Evolutionary conservation across 1,140 invertebrate genomes (phyloP).

Genomic region (Daktulosphaira vitifoliae): DNA sequence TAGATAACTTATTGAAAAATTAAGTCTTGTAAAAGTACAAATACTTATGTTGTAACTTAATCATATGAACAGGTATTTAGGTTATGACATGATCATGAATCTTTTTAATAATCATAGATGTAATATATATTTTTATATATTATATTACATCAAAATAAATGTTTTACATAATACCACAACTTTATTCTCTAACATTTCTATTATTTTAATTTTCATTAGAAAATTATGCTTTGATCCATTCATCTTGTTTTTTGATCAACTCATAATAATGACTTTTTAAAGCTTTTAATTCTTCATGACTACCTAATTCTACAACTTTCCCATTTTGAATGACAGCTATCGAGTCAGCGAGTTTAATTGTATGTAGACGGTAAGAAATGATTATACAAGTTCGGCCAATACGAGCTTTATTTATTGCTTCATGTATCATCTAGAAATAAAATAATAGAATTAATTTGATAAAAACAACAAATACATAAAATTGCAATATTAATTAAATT

Average conservation of each 20-base stretch:
- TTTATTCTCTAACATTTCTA: background rate
- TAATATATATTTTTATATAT: no score
- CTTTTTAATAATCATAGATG: no score
- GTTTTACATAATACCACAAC: background rate
- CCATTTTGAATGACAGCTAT: slow-evolving; percentile 79
- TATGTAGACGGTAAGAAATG: slow-evolving; percentile 86
- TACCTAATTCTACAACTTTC: slow-evolving; percentile 64
- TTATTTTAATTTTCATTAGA: background rate
- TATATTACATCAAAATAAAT: no score
- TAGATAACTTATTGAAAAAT: no score
- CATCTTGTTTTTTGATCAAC: slow-evolving; percentile 19
- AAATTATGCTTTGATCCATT: background rate
- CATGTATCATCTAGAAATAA: slow-evolving; percentile 60
- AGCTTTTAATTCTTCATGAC: slow-evolving; percentile 62
- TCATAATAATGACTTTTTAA: slow-evolving; percentile 60
- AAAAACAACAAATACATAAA: no score
- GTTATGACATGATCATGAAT: no score
- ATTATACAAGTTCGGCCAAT: slow-evolving; percentile 80
- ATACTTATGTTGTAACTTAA: no score
- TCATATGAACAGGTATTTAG: no score
- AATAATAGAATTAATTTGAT: background rate
- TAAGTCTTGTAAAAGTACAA: no score
- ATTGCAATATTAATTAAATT: no score
- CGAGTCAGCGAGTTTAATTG: slow-evolving; percentile 79
- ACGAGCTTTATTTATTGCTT: slow-evolving; percentile 71